Evolutionary conservation across 2,888 invertebrate genomes (phyloP).

Genomic region (Protophormia terraenovae): DNA sequence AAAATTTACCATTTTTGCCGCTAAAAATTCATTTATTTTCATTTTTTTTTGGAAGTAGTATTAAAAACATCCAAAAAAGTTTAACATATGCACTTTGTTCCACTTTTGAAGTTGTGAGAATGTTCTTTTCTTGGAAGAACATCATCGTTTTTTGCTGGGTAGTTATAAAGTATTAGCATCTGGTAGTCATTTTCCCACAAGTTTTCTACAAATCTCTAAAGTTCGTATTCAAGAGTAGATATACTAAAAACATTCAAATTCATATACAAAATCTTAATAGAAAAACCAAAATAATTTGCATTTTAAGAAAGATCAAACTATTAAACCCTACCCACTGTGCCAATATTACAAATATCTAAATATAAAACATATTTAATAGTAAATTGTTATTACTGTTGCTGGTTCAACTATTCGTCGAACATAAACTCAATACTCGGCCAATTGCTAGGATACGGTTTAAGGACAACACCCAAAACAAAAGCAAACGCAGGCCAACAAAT

Average conservation of each 20-base stretch:
- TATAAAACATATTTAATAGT: slow-evolving; percentile 10
- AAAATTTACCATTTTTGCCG: no score
- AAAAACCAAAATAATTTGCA: not conserved
- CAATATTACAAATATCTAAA: not conserved
- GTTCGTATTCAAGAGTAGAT: no score
- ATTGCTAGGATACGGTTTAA: slow-evolving; percentile 77
- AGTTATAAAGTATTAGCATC: no score
- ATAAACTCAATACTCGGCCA: slow-evolving; percentile 63
- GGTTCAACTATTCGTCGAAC: slow-evolving; percentile 17
- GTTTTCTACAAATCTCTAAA: no score
- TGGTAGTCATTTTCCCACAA: no score
- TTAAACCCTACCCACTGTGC: slow-evolving; percentile 35
- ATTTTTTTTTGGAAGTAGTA: no score
- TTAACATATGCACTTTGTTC: no score
- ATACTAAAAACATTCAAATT: not conserved
- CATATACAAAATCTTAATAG: not conserved
- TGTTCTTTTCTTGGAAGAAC: no score
- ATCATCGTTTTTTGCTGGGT: no score
- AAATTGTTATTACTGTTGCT: slow-evolving; percentile 22
- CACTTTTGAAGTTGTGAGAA: no score
- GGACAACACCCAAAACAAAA: slow-evolving; percentile 74
- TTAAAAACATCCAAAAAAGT: no score
- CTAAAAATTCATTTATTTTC: no score
- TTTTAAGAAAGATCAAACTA: not conserved
- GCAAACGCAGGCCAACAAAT: slow-evolving; percentile 57